Base-by-base conservation (phyloP, 1,140 invertebrate genomes). In the Epicauta chinensis region DNA sequence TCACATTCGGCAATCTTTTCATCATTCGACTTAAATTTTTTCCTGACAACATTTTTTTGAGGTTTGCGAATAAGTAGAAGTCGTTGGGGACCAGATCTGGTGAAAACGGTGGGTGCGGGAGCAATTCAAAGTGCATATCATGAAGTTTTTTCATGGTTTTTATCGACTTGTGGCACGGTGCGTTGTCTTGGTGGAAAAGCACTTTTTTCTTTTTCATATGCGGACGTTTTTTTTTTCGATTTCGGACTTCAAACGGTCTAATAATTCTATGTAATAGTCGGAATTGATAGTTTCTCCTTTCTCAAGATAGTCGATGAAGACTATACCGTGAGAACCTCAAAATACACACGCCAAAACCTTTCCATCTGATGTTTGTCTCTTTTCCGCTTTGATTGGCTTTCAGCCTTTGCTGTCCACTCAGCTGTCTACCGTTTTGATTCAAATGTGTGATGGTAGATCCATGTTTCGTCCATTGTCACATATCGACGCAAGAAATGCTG, bases 131-230 rank as follows among this genome's bases (percentile, higher is more conserved):
- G 17, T 4, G 1, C 17, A 23, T 3, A 3, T 23, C 17, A 6
- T 23, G 17, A 2, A 23, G 6, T 23, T 23, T 23, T 23, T 2
- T 6, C n/a, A 13, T 39, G 5, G 14, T n/a, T n/a, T 12, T 12
- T 4, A n/a, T 9, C 36, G 14, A 12, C 11, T 14, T 73, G 64
- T 53, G 43, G n/a, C n/a, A 51, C 17, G 38, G 61, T 61, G 63
- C 65, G 51, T 69, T 69, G 55, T 71, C 63, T 54, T 71, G 65
- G 43, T 65, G 63, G 55, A 71, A 65, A 30, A 67, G 48, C n/a
- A 70, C 53, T 68, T 52, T 58, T 29, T 49, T 49, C 23, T 31
- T 39, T 9, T 23, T 15, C n/a, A 55, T 46, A 48, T 49, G 34
- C 17, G 42, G 48, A 15, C 41, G 37, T 55, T 55, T 55, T 39